Evolutionary conservation across 2,113 vertebrate species (phyloP).

Genomic region (Campylorhamphus procurvoides): DNA sequence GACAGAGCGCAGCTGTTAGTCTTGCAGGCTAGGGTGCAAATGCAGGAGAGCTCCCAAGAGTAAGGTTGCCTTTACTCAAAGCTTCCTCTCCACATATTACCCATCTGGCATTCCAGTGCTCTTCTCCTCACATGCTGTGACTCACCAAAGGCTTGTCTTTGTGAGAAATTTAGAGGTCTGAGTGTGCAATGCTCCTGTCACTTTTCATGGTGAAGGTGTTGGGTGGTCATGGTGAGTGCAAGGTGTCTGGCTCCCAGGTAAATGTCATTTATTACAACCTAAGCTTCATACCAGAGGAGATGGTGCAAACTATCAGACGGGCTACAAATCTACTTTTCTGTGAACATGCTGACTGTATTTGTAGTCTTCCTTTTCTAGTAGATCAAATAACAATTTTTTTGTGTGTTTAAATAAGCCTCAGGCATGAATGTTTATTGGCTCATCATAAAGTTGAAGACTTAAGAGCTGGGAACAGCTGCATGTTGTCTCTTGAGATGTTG

Average conservation of each 20-base stretch:
- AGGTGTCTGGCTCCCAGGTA: neutral
- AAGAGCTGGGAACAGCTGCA: neutral
- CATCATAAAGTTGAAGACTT: neutral
- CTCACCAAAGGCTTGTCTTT: neutral
- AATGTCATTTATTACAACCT: neutral
- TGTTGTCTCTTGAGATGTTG: neutral
- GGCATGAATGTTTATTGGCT: constrained; percentile 23
- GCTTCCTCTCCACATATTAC: neutral
- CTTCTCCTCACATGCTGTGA: neutral
- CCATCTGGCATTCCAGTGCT: neutral
- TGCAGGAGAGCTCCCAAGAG: neutral
- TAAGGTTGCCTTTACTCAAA: neutral
- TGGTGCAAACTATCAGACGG: neutral
- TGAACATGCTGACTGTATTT: neutral
- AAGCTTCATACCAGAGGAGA: neutral
- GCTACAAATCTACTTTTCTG: neutral
- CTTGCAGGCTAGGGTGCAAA: neutral
- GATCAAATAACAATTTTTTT: neutral
- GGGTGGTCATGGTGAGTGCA: neutral
- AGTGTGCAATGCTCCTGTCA: neutral
- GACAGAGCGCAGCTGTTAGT: neutral
- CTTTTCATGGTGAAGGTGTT: neutral
- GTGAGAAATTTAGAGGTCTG: neutral
- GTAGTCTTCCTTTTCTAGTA: neutral
- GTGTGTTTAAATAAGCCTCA: neutral